Evolutionary conservation across 1,140 invertebrate genomes (phyloP).

Genomic region (Periplaneta americana): DNA sequence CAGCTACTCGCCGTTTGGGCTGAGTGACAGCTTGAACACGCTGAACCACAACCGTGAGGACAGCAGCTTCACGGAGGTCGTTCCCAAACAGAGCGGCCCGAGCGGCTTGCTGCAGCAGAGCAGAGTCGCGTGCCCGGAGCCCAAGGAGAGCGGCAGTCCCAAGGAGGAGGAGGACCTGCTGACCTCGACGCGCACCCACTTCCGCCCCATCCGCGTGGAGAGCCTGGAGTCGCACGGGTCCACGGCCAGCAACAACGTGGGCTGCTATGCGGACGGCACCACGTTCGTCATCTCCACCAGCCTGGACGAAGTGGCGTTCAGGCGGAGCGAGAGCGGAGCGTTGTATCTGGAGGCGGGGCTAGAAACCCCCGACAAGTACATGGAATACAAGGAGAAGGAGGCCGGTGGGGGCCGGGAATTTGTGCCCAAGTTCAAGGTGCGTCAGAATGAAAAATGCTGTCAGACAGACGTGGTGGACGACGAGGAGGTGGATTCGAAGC

Average conservation of each 20-base stretch:
- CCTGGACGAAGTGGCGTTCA: conserved; percentile 47
- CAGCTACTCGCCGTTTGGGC: neutral
- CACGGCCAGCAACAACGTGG: conserved; percentile 22
- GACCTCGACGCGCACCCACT: conserved; percentile 65
- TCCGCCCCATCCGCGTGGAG: conserved; percentile 62
- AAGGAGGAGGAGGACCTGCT: conserved; percentile 58
- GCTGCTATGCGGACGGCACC: conserved; percentile 54
- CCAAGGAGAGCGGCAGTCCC: neutral
- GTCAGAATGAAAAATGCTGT: conserved; percentile 49
- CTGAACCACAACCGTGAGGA: conserved; percentile 50
- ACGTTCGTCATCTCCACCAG: conserved; percentile 60
- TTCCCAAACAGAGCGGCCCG: conserved; percentile 29
- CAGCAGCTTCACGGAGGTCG: conserved; percentile 51
- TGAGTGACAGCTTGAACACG: conserved; percentile 20
- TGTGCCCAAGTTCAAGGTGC: conserved; percentile 46
- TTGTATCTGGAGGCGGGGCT: conserved; percentile 35
- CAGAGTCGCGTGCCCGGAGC: neutral
- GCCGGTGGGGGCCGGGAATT: conserved; percentile 29
- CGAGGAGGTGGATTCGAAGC: conserved; percentile 19
- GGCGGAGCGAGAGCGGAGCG: conserved; percentile 33
- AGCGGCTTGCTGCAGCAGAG: neutral
- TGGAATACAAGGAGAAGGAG: conserved; percentile 44
- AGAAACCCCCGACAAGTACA: conserved; percentile 42
- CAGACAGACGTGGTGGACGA: conserved; percentile 39
- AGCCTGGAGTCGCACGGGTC: conserved; percentile 38